Conservation (phyloP, 1,140 invertebrate species). For the Panagrolaimus sp. region DNA sequence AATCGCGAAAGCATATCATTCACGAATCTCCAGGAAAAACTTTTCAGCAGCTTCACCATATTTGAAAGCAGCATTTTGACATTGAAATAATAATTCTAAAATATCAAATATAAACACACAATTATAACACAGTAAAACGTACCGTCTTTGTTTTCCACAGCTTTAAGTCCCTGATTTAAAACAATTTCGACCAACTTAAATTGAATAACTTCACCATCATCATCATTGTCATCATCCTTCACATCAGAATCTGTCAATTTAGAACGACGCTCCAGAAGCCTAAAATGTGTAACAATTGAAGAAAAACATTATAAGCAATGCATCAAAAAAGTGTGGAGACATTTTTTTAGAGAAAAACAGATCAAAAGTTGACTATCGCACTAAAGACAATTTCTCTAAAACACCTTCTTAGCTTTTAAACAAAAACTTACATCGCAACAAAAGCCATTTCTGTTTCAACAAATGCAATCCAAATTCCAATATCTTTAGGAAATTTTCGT, state of each 20-base stretch:
- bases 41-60: too few relatives aligned
- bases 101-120: too few relatives aligned
- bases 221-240: slow-evolving; percentile 8
- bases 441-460: slow-evolving; percentile 39
- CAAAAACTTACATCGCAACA: slow-evolving; percentile 19
- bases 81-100: too few relatives aligned
- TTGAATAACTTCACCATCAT: slow-evolving; percentile 31
- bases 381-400: too few relatives aligned
- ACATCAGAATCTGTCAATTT: slow-evolving; percentile 9
- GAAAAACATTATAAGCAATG: too few relatives aligned
- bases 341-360: too few relatives aligned
- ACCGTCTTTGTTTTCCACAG: slow-evolving; percentile 19
- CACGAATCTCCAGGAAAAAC: too few relatives aligned
- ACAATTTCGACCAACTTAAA: slow-evolving; percentile 29
- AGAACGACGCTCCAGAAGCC: slow-evolving; percentile 17
- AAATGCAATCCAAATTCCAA: slow-evolving; percentile 35
- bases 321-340: too few relatives aligned
- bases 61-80: too few relatives aligned
- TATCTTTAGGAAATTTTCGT: slow-evolving; percentile 35
- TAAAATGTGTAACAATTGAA: slow-evolving; percentile 5
- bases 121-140: not conserved
- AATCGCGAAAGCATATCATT: too few relatives aligned
- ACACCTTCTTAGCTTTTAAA: too few relatives aligned
- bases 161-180: slow-evolving; percentile 20
- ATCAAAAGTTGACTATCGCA: too few relatives aligned